These are phyloP conservation scores for Datnioides undecimradiatus DNA, from an alignment of 2,113 vertebrate genomes.

Conservation along the genomic window DNA sequence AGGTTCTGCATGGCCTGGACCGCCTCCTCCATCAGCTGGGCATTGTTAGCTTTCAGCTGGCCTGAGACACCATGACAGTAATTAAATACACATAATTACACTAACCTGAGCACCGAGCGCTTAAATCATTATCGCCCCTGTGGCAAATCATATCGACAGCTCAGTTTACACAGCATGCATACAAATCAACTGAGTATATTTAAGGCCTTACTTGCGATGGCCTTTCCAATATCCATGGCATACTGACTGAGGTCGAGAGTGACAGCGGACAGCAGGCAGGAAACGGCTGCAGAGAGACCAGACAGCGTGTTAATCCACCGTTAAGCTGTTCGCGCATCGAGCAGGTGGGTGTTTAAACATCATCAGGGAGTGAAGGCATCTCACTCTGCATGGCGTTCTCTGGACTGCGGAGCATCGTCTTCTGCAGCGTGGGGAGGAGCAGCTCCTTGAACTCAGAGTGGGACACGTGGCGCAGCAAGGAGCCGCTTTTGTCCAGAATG, in stretches of 20 bases:
- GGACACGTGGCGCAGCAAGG: slow-evolving; percentile 90
- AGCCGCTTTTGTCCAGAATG: slow-evolving; percentile 90
- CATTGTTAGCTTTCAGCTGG: slow-evolving; percentile 95
- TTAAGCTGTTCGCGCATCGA: not conserved
- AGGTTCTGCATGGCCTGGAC: slow-evolving; percentile 92
- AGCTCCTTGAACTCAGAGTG: slow-evolving; percentile 94
- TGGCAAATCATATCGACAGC: too few relatives aligned
- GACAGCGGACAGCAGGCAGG: slow-evolving; percentile 89
- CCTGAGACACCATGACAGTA: slow-evolving; percentile 76
- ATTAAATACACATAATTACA: not conserved
- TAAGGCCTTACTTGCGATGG: slow-evolving; percentile 88
- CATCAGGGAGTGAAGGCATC: slow-evolving; percentile 38
- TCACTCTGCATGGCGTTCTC: slow-evolving; percentile 97
- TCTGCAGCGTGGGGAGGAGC: slow-evolving; percentile 92
- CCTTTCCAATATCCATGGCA: slow-evolving; percentile 93
- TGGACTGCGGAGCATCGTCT: slow-evolving; percentile 94
- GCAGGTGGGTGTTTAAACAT: not conserved
- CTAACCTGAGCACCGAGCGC: not conserved
- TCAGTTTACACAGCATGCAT: not conserved
- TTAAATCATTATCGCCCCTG: not conserved
- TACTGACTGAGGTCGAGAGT: slow-evolving; percentile 98
- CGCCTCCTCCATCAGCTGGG: slow-evolving; percentile 93
- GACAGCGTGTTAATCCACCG: not conserved
- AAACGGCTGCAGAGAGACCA: slow-evolving; percentile 86
- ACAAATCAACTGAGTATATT: not conserved